Evolutionary conservation across 2,797 vertebrate species (phyloP), one percentile per base, ranked within the genome.

Genomic region (Chanos chanos): DNA sequence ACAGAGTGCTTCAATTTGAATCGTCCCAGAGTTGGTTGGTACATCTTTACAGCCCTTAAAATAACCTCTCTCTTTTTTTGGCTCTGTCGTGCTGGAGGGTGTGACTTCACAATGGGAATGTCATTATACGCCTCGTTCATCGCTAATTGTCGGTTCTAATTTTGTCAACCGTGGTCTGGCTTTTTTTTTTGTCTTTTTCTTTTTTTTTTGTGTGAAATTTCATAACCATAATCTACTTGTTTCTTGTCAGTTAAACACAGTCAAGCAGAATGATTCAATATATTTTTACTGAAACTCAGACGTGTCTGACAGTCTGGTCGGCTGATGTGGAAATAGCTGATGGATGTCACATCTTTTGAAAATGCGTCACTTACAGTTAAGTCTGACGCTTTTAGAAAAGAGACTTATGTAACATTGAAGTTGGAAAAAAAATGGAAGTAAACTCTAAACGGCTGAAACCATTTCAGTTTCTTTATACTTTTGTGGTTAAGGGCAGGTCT

Each of bases 41-140:
- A 81, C 73, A 72, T 78, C 72, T 74, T 75, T 60, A 49, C 66
- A 61, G 68, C 64, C 78, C 68, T 75, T 75, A 78, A 81, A 85
- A 80, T 73, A 82, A 68, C 61, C 66, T 36, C 77, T 76, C 61
- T 71, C 45, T 70, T 19, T 50, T 71, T 18, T 55, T 44, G 27
- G 44, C 43, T 52, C 45, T 64, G 50, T 66, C 74, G 78, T 82
- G 75, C 81, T 56, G 33, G 55, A 21, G 58, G 68, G 76, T 68
- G 71, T 81, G 75, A 76, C 48, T 58, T 73, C 66, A 78, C 74
- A 82, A 84, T 78, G 55, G 65, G 54, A 41, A 76, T 75, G 79
- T 75, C 24, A 76, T 81, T 52, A 59, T 70, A 73, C 65, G 60
- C 70, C 62, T 51, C 33, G 58, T 48, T 70, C 59, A 66, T 41